Conservation (phyloP, 2,797 vertebrate genomes). For the Limnodromus scolopaceus region DNA sequence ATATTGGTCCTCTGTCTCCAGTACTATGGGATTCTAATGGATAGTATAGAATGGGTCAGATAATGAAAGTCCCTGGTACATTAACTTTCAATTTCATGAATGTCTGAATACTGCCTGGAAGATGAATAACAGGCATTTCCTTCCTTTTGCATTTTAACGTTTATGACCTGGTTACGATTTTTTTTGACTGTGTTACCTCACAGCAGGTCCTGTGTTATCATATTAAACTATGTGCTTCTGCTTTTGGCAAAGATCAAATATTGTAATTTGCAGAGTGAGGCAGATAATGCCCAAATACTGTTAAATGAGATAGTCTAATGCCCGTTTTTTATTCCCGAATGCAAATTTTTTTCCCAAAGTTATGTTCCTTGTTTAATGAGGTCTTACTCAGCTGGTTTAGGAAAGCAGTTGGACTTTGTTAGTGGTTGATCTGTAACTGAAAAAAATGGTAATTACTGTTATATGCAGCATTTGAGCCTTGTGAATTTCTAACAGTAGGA, state of each 20-base stretch:
- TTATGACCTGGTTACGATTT: slow-evolving; percentile 77
- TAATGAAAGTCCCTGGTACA: slow-evolving; percentile 87
- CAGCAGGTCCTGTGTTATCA: slow-evolving; percentile 47
- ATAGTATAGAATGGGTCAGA: slow-evolving; percentile 83
- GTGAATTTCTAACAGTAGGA: not conserved
- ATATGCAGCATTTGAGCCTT: slow-evolving; percentile 6
- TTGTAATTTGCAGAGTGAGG: slow-evolving; percentile 41
- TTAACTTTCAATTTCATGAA: slow-evolving; percentile 91
- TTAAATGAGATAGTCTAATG: slow-evolving; percentile 44
- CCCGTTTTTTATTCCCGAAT: slow-evolving; percentile 7
- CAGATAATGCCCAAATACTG: slow-evolving; percentile 28
- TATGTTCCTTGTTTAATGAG: not conserved
- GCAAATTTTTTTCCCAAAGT: not conserved
- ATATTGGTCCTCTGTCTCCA: slow-evolving; percentile 80
- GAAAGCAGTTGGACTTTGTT: not conserved
- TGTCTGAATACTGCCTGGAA: slow-evolving; percentile 84
- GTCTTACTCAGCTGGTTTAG: not conserved
- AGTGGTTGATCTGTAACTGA: not conserved
- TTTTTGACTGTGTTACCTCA: slow-evolving; percentile 54
- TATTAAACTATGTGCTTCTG: slow-evolving; percentile 62
- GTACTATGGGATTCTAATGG: slow-evolving; percentile 79
- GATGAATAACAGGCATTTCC: slow-evolving; percentile 81
- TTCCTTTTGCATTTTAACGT: slow-evolving; percentile 81
- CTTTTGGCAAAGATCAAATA: slow-evolving; percentile 61
- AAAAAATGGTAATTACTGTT: not conserved